phyloP scores from a whole-genome alignment of 2,888 invertebrate species.

The Dicranocentrus wangi region DNA sequence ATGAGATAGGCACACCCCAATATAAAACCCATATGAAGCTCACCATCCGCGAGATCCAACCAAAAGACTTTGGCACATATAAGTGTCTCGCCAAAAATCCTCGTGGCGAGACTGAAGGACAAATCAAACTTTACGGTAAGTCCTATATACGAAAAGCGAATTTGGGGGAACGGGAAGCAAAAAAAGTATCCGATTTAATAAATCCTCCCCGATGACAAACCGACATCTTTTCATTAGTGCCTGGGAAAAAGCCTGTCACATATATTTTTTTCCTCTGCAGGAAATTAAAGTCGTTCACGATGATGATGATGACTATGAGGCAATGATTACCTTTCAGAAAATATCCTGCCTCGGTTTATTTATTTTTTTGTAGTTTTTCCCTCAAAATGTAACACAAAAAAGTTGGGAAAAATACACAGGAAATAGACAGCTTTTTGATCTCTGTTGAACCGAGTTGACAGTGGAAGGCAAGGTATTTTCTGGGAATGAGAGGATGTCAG shows the following conservation, averaged over 20 bases:
- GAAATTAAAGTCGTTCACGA: constrained; percentile 71
- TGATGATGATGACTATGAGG: too few relatives aligned
- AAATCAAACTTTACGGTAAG: constrained; percentile 91
- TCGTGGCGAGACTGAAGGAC: constrained; percentile 89
- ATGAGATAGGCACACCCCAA: constrained; percentile 81
- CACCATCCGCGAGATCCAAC: constrained; percentile 83
- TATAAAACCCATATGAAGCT: constrained; percentile 92
- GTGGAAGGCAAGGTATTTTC: constrained; percentile 21
- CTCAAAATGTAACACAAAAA: constrained; percentile 3
- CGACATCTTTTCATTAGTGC: constrained; percentile 14
- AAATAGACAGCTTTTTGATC: constrained; percentile 51
- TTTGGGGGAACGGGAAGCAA: not conserved
- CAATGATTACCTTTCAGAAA: constrained; percentile 61
- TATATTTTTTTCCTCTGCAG: constrained; percentile 19
- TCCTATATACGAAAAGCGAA: not conserved
- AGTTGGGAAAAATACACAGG: constrained; percentile 21
- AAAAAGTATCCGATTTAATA: constrained; percentile 4
- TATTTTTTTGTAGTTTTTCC: too few relatives aligned
- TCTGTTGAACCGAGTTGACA: constrained; percentile 49
- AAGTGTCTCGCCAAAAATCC: constrained; percentile 88
- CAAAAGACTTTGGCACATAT: constrained; percentile 89
- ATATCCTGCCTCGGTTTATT: constrained; percentile 14
- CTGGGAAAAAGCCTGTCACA: constrained; percentile 28
- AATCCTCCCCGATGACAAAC: not conserved
- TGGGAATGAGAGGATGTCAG: constrained; percentile 42